Evolutionary conservation across 2,797 vertebrate genomes (phyloP), one percentile per base, ranked within the genome.

Genomic region (Gallinago nigripennis): DNA sequence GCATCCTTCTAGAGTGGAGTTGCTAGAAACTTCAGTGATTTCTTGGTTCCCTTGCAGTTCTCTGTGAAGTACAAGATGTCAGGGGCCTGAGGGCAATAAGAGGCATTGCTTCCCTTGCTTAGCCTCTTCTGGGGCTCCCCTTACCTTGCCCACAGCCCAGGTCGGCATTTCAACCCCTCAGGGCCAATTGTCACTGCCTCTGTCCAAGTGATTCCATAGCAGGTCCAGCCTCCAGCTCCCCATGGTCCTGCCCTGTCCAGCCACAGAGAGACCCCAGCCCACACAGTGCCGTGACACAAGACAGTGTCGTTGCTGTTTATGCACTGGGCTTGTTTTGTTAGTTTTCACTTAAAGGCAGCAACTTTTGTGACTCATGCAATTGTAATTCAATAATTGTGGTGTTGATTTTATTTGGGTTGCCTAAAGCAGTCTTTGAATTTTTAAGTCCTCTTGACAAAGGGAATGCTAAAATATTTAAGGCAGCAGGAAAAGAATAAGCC

Each of bases 381-480:
- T 79, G 63, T 30, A 69, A 61, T 61, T 82, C 24, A 51, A 9
- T 63, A 63, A 12, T 54, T 65, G 3, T 39, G 11, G 6, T 48
- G 30, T 65, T 86, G 35, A 76, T 20, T 89, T 88, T 56, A 73
- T 51, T 54, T 93, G 27, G 3, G 35, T 86, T 84, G 33, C 71
- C 54, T 76, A 54, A 76, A 82, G 61, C 43, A 83, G 9, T 3
- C 27, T 69, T 12, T 71, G 54, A 84, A 43, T 73, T 82, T 80
- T 68, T 35, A 72, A 76, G 21, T n/a, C 64, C 13, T 24, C 43
- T 12, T 65, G 28, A 50, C 60, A 84, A 90, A 92, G 8, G 5
- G 6, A 88, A 79, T n/a, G 16, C 2, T 86, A 35, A 90, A 87
- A 86, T 84, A 80, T 50, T 82, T 68, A 86, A 76, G 70, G 46